Evolutionary conservation across 2,113 vertebrate species (phyloP), one percentile per base, ranked within the genome.

Genomic region (Empidonax alnorum): DNA sequence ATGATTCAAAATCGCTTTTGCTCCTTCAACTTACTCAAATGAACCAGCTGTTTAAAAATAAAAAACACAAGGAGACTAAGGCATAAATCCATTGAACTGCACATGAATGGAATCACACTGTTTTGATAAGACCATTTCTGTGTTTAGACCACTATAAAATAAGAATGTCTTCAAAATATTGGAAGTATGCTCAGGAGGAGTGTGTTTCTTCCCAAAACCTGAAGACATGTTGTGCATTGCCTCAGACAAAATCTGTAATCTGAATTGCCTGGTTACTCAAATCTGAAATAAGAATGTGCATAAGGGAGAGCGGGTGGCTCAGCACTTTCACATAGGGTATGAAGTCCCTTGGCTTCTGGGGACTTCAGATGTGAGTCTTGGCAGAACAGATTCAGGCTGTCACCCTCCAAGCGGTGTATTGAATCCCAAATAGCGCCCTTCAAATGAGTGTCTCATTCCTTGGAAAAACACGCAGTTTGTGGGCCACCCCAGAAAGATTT

Each of bases 1-100:
- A 93, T 91, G 69, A 95, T 84, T 95, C 88, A 92, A 88, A 90
- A 93, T 96, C 4, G 44, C 82, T 96, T 97, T 95, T 93, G 84
- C 84, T 96, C 90, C 94, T 93, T 97, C 39, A 7, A 82, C 67
- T 96, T 96, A 80, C 49, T 94, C 69, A 94, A 92, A 93, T 62
- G 83, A 95, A 96, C 82, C 91, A 96, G 84, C 88, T 95, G 39
- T 88, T 95, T 93, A 71, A 96, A 79, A 95, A 80, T 66, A 90
- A 73, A 87, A 71, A 52, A 14, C 33, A 55, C 39, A 27, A 39
- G 72, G 73, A 52, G 68, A 47, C 71, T 25, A 59, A 88, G 67
- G 42, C 55, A 56, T 69, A 94, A 39, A 87, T 83, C 65, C 67
- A 0, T 56, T 59, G 44, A 56, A 77, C 76, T 80, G 63, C 31